Evolutionary conservation across 2,113 vertebrate genomes (phyloP), one percentile per base, ranked within the genome.

Genomic region (Cyprinodon variegatus): DNA sequence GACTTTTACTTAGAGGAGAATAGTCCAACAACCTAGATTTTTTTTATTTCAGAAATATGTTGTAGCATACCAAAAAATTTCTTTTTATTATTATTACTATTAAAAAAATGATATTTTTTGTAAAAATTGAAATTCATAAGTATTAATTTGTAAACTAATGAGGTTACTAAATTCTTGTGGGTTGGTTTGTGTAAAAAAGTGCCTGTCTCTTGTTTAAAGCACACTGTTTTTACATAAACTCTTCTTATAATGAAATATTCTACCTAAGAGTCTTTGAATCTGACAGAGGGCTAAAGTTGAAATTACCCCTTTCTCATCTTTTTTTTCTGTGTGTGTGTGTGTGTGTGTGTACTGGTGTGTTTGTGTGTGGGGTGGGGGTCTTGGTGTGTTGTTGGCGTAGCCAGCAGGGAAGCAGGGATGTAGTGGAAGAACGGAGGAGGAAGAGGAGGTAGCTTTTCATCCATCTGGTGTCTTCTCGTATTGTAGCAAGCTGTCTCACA

Each of bases 371-470:
- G 5, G 41, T 41, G 41, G 41, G 53, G 4, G 37, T 81, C 87
- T 82, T 83, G 81, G 78, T 65, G 62, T 88, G 79, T 82, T 89
- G 77, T 82, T 68, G 36, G 69, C 70, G 70, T 82, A 82, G 85
- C 88, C 87, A 48, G 78, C 45, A 77, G 87, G 77, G 72, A 88
- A 48, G 78, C 45, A 77, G 87, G 77, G 72, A 88, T 76, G 78
- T 74, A 90, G 70, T 39, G 74, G 64, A 62, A 72, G 64, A 85
- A 78, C 0, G 36, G 70, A 86, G 81, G 82, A 82, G 78, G 79
- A 84, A 76, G 72, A 91, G 79, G 79, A 67, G 77, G 76, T 77
- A 82, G 72, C 77, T 78, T 77, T 80, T 89, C 86, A 88, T 91
- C 78, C 70, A 79, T 90, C 89, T 83, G 29, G 41, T 74, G 83